Base-by-base conservation (phyloP, 2,113 vertebrate genomes). In the Hippocampus guttulatus region DNA sequence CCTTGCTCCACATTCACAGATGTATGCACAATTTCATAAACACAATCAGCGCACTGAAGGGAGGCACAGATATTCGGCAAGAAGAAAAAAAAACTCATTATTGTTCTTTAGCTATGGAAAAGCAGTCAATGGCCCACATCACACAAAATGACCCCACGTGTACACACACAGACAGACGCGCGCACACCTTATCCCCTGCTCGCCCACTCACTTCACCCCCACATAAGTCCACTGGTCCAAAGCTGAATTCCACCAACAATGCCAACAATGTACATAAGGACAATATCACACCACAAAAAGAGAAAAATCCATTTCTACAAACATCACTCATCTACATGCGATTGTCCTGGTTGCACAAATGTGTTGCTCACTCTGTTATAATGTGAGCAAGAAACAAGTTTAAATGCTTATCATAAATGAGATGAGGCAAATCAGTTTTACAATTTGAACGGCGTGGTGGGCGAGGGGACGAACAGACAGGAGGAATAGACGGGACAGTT, bases 111-210 rank as follows among this genome's bases (percentile, higher is more conserved):
- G 86, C 87, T 88, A 85, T 90, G 87, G 88, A 91, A 92, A 92
- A 90, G 89, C 89, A 91, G 89, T 92, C 89, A 92, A 91, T 92
- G 91, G 91, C 81, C 90, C 92, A 88, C 91, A 91, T 91, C 90
- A 88, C 88, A 88, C 84, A 87, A 15, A 18, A 33, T 33, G 58
- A 58, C 55, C 55, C 54, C 79, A 89, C 52, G 33, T 38, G 33
- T 38, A 38, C 30, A 33, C 30, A 87, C 82, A 70, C 69, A 45
- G 12, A 14, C 43, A 45, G 9, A 83, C 84, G 83, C 79, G 38
- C 40, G 14, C 58, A 64, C 25, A 70, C 52, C 27, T 64, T 67
- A 52, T 67, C 74, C 57, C 0, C 45, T 14, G 14, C 45, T 49
- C 45, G 12, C 47, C 15, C 47, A 5, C 47, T 49, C 47, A 5